phyloP scores from a whole-genome alignment of 2,888 invertebrate species.

The Brachylomia viminalis region DNA sequence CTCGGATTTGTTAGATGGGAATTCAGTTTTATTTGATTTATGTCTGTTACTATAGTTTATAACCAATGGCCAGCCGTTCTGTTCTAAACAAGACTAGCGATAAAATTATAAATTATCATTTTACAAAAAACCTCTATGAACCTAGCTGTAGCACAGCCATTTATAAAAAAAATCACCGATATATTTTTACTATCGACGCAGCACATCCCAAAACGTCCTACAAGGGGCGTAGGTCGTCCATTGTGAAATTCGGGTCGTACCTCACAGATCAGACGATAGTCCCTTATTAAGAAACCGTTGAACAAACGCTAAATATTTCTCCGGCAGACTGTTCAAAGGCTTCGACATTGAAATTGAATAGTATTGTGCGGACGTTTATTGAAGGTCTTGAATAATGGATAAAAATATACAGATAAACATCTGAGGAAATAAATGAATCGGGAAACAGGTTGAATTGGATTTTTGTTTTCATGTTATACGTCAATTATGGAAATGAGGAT shows the following conservation, averaged over 20 bases:
- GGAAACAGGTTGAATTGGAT: constrained; percentile 6
- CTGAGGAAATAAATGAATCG: not conserved
- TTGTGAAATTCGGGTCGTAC: constrained; percentile 76
- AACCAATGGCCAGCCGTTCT: no score
- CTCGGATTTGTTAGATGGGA: not conserved
- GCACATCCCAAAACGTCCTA: constrained; percentile 59
- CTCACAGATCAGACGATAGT: constrained; percentile 70
- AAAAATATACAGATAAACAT: constrained; percentile 26
- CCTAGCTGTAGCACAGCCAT: not conserved
- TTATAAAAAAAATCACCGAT: constrained; percentile 36
- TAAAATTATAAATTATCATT: not conserved
- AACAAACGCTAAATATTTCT: constrained; percentile 62
- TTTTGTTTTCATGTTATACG: not conserved
- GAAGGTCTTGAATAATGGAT: constrained; percentile 26
- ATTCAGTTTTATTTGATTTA: not conserved
- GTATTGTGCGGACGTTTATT: constrained; percentile 32
- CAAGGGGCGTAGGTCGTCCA: constrained; percentile 74
- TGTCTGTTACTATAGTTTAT: not conserved
- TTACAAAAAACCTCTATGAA: not conserved
- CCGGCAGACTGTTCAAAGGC: constrained; percentile 47
- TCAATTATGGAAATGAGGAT: constrained; percentile 24
- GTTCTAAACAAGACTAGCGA: not conserved
- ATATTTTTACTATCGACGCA: not conserved
- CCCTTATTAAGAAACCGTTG: constrained; percentile 73
- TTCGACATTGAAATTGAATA: constrained; percentile 57